A percentile compares a stretch with the other conserved stretches of the same genome.
phyloP scores from a whole-genome alignment of 2,113 vertebrate species.

The Herpetotheres cachinnans region DNA sequence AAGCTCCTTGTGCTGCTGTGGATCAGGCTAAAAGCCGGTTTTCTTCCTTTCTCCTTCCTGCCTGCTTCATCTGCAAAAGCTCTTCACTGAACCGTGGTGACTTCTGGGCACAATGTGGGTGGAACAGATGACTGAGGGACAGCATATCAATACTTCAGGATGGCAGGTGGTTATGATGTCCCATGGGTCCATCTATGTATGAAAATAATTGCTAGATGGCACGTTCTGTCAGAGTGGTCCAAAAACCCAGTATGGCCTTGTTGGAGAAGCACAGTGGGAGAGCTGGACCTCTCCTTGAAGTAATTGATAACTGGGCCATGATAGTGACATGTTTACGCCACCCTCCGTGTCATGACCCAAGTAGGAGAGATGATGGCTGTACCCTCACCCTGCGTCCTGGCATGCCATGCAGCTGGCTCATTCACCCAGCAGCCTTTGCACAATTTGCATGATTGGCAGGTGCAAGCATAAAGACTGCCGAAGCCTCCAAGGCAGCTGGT shows the following conservation, averaged over 20 bases:
- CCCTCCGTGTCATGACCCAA: neutral
- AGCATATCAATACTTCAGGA: neutral
- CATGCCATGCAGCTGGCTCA: constrained; percentile 40
- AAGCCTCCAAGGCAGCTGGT: constrained; percentile 52
- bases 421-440: constrained; percentile 16
- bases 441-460: constrained; percentile 38
- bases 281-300: neutral
- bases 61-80: constrained; percentile 17
- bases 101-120: constrained; percentile 12
- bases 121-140: constrained; percentile 37
- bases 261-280: neutral
- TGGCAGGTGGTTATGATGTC: constrained; percentile 48
- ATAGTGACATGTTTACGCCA: neutral
- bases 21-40: neutral
- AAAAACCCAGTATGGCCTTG: neutral
- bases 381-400: neutral
- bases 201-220: constrained; percentile 4
- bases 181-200: neutral
- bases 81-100: neutral
- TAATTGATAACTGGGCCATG: neutral
- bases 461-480: constrained; percentile 22
- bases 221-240: neutral
- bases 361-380: neutral
- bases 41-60: neutral
- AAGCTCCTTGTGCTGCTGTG: neutral